Evolutionary conservation across 2,113 vertebrate genomes (phyloP), one percentile per base, ranked within the genome.

Genomic region (Centropus bengalensis): DNA sequence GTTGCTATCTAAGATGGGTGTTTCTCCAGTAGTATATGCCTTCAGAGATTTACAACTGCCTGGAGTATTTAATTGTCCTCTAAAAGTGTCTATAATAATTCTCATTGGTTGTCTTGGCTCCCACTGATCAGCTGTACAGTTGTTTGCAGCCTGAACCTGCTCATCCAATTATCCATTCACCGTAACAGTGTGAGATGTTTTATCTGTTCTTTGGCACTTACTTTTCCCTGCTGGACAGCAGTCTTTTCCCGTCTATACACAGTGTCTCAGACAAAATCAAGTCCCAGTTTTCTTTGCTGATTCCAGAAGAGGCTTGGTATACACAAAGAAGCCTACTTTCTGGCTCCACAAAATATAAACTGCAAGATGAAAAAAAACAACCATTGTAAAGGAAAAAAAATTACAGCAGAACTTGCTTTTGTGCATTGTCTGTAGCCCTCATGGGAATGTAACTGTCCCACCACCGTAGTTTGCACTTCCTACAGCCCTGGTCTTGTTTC

Each of bases 1-100:
- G n/a, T 16, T 94, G 66, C 92, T 93, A 51, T 94, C 62, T 88
- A 62, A 92, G 95, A 68, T 90, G 96, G 89, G 69, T 86, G 82
- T 89, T 95, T 89, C 49, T 64, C 78, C 30, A 80, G 59, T 93
- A 76, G 93, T 90, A 87, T 84, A 74, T 33, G 59, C 81, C 63
- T 89, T 81, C 23, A 40, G 64, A 66, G 67, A 92, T 93, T 94
- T 86, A 59, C 28, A 78, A 77, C 66, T 69, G 76, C 64, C 62
- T 7, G 1, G 49, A 60, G 55, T 36, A 84, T 92, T 94, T 87
- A 8, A 56, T 14, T 82, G 88, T 70, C 58, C 56, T 52, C 77
- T 60, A 28, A 21, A 84, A 91, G 38, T 78, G 42, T 92, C 84
- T 42, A 84, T 49, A 92, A 63, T 91, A 69, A 88, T 79, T 95